Percentiles rank a stretch among this genome's conserved stretches.
phyloP scores from a whole-genome alignment of 1,140 invertebrate species.

The Pemphigus obesinymphae region DNA sequence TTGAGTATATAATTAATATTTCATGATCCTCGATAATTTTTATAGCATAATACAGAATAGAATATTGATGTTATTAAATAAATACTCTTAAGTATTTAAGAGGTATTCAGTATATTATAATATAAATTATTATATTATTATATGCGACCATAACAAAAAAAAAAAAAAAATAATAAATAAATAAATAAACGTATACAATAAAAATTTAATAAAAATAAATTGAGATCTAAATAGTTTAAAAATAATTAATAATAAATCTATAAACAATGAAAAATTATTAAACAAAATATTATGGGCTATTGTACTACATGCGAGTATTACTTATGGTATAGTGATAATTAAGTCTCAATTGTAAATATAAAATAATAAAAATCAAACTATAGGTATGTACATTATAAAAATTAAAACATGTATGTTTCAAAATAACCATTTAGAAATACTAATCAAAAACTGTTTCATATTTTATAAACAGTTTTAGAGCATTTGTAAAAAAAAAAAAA shows the following conservation, averaged over 20 bases:
- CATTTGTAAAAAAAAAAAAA: too few relatives aligned
- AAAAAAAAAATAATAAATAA: too few relatives aligned
- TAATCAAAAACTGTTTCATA: too few relatives aligned
- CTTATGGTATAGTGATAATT: background rate
- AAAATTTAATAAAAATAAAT: background rate
- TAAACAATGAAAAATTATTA: background rate
- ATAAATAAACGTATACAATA: background rate
- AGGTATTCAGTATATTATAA: too few relatives aligned
- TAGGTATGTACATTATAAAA: background rate
- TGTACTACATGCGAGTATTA: background rate
- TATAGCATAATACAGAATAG: too few relatives aligned
- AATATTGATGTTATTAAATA: too few relatives aligned
- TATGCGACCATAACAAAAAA: background rate
- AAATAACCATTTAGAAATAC: background rate
- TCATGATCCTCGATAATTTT: too few relatives aligned
- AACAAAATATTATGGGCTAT: background rate
- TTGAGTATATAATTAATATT: too few relatives aligned
- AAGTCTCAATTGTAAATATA: background rate
- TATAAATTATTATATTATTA: background rate
- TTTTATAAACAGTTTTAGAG: too few relatives aligned
- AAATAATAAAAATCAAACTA: background rate
- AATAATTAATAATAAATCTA: background rate
- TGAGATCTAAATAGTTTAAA: background rate
- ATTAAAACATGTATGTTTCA: background rate
- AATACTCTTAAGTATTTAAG: too few relatives aligned